These are phyloP conservation scores for Amazonetta brasiliensis DNA, from an alignment of 2,797 vertebrate species.

Conservation along the genomic window DNA sequence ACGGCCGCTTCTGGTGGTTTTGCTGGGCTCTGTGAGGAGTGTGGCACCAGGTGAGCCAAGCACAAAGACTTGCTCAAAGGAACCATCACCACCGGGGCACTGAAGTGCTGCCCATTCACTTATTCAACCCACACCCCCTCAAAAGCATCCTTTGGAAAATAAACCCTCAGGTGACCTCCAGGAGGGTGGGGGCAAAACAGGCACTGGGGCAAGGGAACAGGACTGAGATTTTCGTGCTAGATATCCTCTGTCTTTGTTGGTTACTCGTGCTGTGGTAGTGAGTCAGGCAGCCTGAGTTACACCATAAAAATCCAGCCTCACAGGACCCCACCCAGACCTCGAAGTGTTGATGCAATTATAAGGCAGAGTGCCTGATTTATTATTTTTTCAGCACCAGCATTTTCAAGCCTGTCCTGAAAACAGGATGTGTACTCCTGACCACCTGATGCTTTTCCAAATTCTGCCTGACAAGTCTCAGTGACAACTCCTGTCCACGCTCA, in stretches of 20 bases:
- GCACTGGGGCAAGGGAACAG: neutral
- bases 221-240: neutral
- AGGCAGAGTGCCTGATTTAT: neutral
- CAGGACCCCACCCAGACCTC: neutral
- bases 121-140: neutral
- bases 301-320: neutral
- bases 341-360: neutral
- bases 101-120: neutral
- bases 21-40: neutral
- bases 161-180: neutral
- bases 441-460: neutral
- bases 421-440: neutral
- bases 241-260: neutral
- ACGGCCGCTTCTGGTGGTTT: neutral
- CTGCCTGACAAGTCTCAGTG: neutral
- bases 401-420: neutral
- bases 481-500: fast-evolving
- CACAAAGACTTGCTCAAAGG: neutral
- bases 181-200: neutral
- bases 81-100: neutral
- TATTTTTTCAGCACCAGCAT: neutral
- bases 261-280: neutral
- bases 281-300: neutral
- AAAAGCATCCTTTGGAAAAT: neutral
- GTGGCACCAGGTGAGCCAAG: neutral